phyloP scores from a whole-genome alignment of 2,888 invertebrate genomes.

The Fabriciana adippe region DNA sequence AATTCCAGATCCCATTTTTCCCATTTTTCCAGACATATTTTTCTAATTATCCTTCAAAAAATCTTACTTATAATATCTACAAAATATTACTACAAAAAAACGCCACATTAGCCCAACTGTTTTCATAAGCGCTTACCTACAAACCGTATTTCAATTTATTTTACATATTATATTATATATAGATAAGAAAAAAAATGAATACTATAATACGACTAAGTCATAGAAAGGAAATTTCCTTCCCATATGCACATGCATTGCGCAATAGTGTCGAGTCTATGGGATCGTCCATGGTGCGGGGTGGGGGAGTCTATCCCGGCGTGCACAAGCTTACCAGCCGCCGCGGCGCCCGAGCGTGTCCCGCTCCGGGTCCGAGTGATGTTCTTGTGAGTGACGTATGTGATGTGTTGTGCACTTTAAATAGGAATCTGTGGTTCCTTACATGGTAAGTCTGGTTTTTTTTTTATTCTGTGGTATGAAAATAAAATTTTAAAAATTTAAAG shows the following conservation, averaged over 20 bases:
- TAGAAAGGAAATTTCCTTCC: constrained; percentile 3
- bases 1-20: no score
- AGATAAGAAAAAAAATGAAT: no score
- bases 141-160: no score
- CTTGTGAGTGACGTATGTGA: constrained; percentile 43
- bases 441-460: constrained; percentile 45
- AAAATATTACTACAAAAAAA: no score
- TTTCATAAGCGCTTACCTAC: no score
- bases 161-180: no score
- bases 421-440: constrained; percentile 49
- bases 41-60: no score
- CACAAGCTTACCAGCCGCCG: constrained; percentile 59
- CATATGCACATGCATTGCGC: constrained; percentile 64
- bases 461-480: neutral
- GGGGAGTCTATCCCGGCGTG: constrained; percentile 43
- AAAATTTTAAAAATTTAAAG: no score
- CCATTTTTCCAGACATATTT: no score
- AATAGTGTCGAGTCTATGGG: constrained; percentile 68
- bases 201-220: neutral
- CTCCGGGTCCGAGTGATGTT: neutral
- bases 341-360: constrained; percentile 51
- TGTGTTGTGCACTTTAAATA: constrained; percentile 43
- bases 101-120: no score
- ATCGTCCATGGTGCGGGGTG: constrained; percentile 41
- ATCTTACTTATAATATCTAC: no score